Conservation (phyloP, 2,113 vertebrate species). For the Hystrix cristata region DNA sequence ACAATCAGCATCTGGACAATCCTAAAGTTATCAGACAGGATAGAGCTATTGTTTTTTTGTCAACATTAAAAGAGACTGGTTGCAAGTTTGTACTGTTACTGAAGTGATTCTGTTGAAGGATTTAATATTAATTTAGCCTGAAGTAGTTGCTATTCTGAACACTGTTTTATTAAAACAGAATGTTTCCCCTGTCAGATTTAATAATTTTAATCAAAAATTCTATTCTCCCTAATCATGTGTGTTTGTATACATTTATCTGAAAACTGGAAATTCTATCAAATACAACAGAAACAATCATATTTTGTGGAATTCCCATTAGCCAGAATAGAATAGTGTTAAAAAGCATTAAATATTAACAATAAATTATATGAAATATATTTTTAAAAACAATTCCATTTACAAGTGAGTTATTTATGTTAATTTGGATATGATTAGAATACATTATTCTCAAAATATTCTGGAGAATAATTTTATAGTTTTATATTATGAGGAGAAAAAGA, state of each 20-base stretch:
- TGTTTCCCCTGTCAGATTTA: conserved; percentile 52
- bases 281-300: not conserved
- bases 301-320: not conserved
- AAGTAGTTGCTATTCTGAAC: conserved; percentile 56
- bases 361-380: conserved; percentile 21
- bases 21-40: not conserved
- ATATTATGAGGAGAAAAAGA: not conserved
- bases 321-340: not conserved
- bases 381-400: conserved; percentile 2
- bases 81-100: conserved; percentile 8
- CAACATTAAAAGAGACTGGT: not conserved
- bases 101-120: conserved; percentile 44
- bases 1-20: not conserved
- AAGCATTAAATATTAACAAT: conserved; percentile 18
- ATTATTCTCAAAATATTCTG: not conserved
- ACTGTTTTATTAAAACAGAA: conserved; percentile 70
- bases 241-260: conserved; percentile 23
- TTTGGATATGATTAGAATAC: not conserved
- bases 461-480: not conserved
- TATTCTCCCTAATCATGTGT: conserved; percentile 36
- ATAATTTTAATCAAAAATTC: conserved; percentile 64
- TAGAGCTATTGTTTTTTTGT: not conserved
- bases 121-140: conserved; percentile 71
- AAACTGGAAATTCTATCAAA: not conserved
- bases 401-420: conserved; percentile 2